phyloP scores from a whole-genome alignment of 2,113 vertebrate species.

The Aplodontia rufa region DNA sequence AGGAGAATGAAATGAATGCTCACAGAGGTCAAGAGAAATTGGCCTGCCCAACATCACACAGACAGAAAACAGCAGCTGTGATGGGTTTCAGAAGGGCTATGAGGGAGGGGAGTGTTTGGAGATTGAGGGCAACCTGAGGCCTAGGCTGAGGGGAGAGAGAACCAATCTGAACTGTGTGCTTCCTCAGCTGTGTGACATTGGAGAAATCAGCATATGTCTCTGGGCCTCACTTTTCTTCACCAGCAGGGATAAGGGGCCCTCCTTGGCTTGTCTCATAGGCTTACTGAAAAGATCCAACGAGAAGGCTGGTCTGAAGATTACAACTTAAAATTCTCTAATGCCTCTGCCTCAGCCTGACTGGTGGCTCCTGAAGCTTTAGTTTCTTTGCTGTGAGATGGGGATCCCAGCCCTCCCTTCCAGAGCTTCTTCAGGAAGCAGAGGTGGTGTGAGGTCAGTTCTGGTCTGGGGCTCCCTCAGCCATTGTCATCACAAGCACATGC shows the following conservation, averaged over 20 bases:
- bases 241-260: not conserved
- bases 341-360: not conserved
- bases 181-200: not conserved
- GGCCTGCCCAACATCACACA: not conserved
- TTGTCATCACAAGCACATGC: fast-evolving
- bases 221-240: not conserved
- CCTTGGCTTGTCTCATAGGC: fast-evolving
- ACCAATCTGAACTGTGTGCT: not conserved
- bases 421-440: too few species aligned
- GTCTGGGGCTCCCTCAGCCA: fast-evolving
- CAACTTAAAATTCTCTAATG: not conserved
- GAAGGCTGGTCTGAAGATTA: not conserved
- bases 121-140: fast-evolving
- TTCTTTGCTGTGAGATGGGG: not conserved
- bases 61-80: fast-evolving
- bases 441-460: too few species aligned
- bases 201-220: not conserved
- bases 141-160: not conserved
- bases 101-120: not conserved
- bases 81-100: not conserved
- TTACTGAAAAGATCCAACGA: not conserved
- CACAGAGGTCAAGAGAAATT: not conserved
- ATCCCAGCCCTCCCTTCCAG: not conserved
- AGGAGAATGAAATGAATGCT: not conserved
- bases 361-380: not conserved